Evolutionary conservation across 2,888 invertebrate genomes (phyloP), one percentile per base, ranked within the genome.

Genomic region (Hemithea aestivaria): DNA sequence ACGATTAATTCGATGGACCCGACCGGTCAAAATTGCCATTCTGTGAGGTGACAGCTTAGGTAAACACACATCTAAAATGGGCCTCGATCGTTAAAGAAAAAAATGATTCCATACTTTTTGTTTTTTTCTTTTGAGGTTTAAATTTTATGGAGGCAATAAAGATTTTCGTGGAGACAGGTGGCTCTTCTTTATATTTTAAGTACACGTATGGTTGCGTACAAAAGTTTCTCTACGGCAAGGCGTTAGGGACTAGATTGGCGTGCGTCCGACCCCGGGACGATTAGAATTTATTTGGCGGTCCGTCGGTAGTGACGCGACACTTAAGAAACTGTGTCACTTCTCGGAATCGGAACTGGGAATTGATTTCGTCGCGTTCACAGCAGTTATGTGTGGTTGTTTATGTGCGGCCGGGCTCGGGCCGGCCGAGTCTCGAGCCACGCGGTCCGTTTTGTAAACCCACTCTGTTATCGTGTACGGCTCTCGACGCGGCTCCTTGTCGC

Each of bases 101-200:
- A 76, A 76, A 66, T 59, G 56, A 71, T 65, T 66, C 69, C 66
- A 65, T 68, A 68, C 72, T 70, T 80, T 60, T 83, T 76, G 66
- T 78, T 85, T 87, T n/a, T 79, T 79, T 69, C 68, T 71, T 81
- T 80, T 76, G 75, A 82, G 83, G 79, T 80, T 85, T 78, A 81
- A 82, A 83, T 84, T 87, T 87, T 85, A 87, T 85, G 72, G 77
- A 59, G 66, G 81, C 82, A 71, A 87, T 87, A 87, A 87, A 87
- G 80, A 75, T 84, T 83, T 87, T 81, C 83, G 73, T 81, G 80
- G 85, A 73, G 87, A 87, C 87, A 87, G 87, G 87, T 87, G 87
- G 84, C 75, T 84, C 75, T 85, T 79, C 79, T 82, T 84, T 85
- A 83, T 81, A 79, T 75, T 81, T 75, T 73, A 78, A 81, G 71